Evolutionary conservation across 2,888 invertebrate genomes (phyloP), one percentile per base, ranked within the genome.

Genomic region (Pseudanteris insignis): DNA sequence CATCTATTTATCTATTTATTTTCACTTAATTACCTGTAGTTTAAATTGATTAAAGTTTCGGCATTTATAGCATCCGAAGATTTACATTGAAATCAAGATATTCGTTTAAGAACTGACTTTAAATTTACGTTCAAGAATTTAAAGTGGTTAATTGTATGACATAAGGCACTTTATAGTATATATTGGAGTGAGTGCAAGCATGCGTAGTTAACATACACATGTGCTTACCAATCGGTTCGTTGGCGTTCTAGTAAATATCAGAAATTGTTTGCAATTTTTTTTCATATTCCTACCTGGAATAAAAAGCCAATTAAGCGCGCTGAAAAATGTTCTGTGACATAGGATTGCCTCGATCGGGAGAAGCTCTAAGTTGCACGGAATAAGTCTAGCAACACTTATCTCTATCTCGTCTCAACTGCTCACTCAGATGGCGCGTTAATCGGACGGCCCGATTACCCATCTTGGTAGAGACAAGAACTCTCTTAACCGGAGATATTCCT

Each of bases 391-490:
- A 53, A 44, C 38, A 50, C 58, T 58, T 58, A 58, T 58, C 58
- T 58, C 38, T 50, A 58, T 58, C 50, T 51, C 51, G 58, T 50
- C 51, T 58, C 51, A 38, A 58, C 58, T 46, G 51, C 58, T 59
- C 51, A 59, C 59, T 59, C 41, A 59, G 53, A 29, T 24, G 29
- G 34, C 51, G 59, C 51, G 51, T 51, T 59, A 59, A 46, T 51
- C 59, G 59, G 59, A 51, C 46, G 51, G 59, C 33, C 51, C 51
- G 59, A 59, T 51, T 59, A 47, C 51, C 44, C 34, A 59, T 59
- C 58, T 51, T 51, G 58, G 58, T 40, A 48, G 44, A 28, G 58
- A 58, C 58, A 36, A 51, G 50, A 51, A 51, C 59, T 38, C 38
- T 40, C 59, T 59, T 59, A 51, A 40, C 46, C 34, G 44, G 8